A percentile compares a stretch with the other conserved stretches of the same genome.
Conservation (phyloP, 2,797 vertebrate species). For the Acanthurus leucopareius region DNA sequence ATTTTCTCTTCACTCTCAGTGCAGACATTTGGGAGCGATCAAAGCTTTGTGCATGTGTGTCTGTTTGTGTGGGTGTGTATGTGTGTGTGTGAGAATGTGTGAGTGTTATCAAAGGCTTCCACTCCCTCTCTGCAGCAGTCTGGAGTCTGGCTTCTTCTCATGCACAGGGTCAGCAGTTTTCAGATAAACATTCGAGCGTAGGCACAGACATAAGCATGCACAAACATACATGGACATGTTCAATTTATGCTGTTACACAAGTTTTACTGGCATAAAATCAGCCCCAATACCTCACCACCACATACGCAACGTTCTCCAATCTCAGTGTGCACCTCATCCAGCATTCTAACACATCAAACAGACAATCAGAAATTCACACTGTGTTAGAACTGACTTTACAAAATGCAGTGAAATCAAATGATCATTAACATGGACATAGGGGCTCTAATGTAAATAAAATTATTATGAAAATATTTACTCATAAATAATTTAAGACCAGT, state of each 20-base stretch:
- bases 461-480: too few relatives aligned
- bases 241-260: conserved; percentile 4
- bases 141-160: background rate
- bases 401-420: too few relatives aligned
- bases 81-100: background rate
- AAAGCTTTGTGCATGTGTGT: conserved; percentile 12
- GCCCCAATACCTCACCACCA: background rate
- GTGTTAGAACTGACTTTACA: too few relatives aligned
- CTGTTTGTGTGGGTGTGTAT: background rate
- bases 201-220: background rate
- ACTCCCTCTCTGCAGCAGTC: conserved; percentile 6
- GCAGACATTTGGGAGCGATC: conserved; percentile 17
- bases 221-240: background rate
- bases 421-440: too few relatives aligned
- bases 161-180: conserved; percentile 33
- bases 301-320: background rate
- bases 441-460: too few relatives aligned
- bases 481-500: too few relatives aligned
- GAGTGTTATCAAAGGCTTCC: conserved; percentile 19
- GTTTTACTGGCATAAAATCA: conserved; percentile 13
- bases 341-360: too few relatives aligned
- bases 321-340: background rate
- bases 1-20: background rate
- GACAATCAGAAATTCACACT: too few relatives aligned
- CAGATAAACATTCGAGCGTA: background rate